Evolutionary conservation across 64 coral and sea anemone species (phyloP).

Genomic region (Porites australiensis): DNA sequence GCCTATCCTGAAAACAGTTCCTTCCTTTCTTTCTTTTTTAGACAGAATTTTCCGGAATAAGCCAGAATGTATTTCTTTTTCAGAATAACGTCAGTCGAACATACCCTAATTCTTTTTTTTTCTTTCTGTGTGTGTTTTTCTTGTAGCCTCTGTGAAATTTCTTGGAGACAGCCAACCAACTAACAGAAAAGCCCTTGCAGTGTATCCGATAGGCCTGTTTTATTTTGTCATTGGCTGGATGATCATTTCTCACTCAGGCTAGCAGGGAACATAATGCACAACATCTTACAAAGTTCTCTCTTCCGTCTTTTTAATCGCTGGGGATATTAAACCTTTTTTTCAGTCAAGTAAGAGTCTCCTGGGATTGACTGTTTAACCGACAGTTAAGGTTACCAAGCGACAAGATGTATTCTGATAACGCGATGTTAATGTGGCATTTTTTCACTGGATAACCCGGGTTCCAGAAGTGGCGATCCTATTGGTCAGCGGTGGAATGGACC

Average conservation of each 20-base stretch:
- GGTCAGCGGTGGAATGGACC: no score
- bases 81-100: background rate
- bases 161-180: constrained; percentile 96
- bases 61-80: no score
- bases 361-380: no score
- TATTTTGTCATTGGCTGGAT: constrained; percentile 99
- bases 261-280: background rate
- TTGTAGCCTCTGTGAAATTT: constrained; percentile 87
- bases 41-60: no score
- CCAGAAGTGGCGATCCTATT: no score
- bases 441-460: no score
- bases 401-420: no score
- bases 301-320: background rate
- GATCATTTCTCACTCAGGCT: constrained; percentile 95
- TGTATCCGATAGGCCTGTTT: constrained; percentile 98
- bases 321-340: background rate
- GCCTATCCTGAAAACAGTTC: no score
- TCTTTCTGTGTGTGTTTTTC: background rate
- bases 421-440: no score
- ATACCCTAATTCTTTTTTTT: background rate
- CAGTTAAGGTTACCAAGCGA: no score
- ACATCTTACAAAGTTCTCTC: background rate
- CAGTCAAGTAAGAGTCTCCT: no score
- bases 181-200: constrained; percentile 97
- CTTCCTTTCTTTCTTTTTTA: no score